Base-by-base conservation (phyloP, 2,888 invertebrate genomes). In the Baccha elongata region DNA sequence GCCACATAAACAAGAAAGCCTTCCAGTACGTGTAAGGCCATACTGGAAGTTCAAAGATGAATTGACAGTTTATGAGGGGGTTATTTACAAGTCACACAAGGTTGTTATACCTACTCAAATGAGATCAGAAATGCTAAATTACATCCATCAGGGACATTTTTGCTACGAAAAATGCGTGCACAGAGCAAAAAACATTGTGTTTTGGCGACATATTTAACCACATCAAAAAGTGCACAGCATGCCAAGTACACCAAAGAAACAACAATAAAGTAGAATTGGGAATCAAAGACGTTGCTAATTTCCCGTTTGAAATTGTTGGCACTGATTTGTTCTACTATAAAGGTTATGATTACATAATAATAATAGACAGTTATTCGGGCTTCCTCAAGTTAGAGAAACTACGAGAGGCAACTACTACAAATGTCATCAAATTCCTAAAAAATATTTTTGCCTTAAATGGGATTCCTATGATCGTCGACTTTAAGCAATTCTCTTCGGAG, bases 401-500 rank as follows among this genome's bases (percentile, higher is more conserved):
- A 29, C 8, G 15, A 29, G 52, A 52, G 15, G 32, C 52, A 4
- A 52, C 52, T 13, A 3, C 29, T 13, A 13, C 15, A 1, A 52
- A 52, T 10, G 52, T 52, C 21, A 26, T 23, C 11, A 52, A 52
- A 21, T 52, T 52, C 7, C 29, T 26, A 3, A 52, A 52, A 52
- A 7, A 52, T 52, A 7, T 52, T n/a, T 52, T 52, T 32, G 26
- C 52, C 6, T 26, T 13, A 1, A n/a, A 52, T 13, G 84, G 84
- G 1, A 85, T 85, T 19, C 85, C 85, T 11, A 29, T 64, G 29
- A 69, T 53, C 8, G 11, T 86, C 7, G 68, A 83, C 3, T 85
- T 87, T 11, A 80, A 86, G 74, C 29, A 55, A 8, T 86, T 86
- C 74, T 55, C 81, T 15, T 76, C 58, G 35, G 72, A 84, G 15